Percentiles rank a stretch among this genome's conserved stretches.
These are phyloP conservation scores for Pristionchus arcanus DNA, from an alignment of 2,888 invertebrate species.

Conservation along the genomic window DNA sequence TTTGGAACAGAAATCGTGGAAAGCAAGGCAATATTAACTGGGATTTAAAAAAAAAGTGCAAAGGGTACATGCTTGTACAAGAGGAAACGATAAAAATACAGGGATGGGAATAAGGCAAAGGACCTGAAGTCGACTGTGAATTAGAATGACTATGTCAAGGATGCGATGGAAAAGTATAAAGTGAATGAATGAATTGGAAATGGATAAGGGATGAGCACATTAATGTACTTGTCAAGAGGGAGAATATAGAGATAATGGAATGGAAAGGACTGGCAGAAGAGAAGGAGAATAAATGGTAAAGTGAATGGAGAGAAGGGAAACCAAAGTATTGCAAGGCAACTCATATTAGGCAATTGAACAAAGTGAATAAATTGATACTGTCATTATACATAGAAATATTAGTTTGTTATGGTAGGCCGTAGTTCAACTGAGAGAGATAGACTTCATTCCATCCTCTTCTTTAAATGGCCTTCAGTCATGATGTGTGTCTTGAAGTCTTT, in stretches of 20 bases:
- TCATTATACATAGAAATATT: not conserved
- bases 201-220: conserved; percentile 5
- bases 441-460: conserved; percentile 12
- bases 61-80: not conserved
- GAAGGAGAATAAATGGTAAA: not conserved
- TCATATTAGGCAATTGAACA: conserved; percentile 13
- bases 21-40: not conserved
- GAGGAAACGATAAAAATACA: not conserved
- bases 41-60: not conserved
- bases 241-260: not conserved
- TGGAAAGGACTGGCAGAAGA: not conserved
- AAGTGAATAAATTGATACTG: conserved; percentile 34
- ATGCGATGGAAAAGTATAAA: not conserved
- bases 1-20: not conserved
- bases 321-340: conserved; percentile 42
- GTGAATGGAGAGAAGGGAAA: not conserved
- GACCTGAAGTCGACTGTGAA: conserved; percentile 16
- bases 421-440: not conserved
- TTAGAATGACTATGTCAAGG: conserved; percentile 24
- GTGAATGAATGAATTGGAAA: not conserved
- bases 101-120: conserved; percentile 21
- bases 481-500: conserved; percentile 61
- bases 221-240: not conserved
- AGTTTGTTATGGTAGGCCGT: not conserved
- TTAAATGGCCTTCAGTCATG: conserved; percentile 41